Evolutionary conservation across 2,797 vertebrate species (phyloP).

Genomic region (Hydrolagus colliei): DNA sequence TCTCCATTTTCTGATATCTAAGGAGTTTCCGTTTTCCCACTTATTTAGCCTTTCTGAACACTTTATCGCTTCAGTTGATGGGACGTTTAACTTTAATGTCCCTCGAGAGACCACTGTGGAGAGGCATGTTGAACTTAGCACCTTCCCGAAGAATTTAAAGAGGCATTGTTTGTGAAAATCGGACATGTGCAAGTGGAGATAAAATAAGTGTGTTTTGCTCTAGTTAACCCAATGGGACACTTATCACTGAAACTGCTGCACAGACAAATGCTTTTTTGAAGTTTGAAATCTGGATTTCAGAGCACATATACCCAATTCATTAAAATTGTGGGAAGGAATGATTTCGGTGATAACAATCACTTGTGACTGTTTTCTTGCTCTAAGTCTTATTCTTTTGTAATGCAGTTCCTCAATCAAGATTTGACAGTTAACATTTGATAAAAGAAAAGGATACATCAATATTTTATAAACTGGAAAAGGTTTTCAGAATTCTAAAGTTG

Average conservation of each 20-base stretch:
- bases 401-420: neutral
- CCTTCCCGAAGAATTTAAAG: too few species aligned
- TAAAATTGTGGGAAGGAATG: neutral
- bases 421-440: neutral
- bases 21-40: too few species aligned
- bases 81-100: too few species aligned
- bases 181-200: too few species aligned
- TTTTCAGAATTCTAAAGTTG: neutral
- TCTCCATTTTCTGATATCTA: too few species aligned
- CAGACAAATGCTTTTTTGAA: neutral
- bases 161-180: too few species aligned
- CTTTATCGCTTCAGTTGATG: too few species aligned
- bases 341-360: neutral
- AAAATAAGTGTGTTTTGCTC: neutral
- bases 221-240: neutral
- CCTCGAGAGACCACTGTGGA: too few species aligned
- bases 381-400: neutral
- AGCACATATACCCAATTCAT: neutral
- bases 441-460: neutral
- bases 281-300: neutral
- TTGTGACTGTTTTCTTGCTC: neutral
- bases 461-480: neutral
- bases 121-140: too few species aligned
- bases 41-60: too few species aligned
- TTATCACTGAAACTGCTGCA: slow-evolving; percentile 11